Evolutionary conservation across 2,797 vertebrate species (phyloP).

Genomic region (Chlorospingus flavigularis): DNA sequence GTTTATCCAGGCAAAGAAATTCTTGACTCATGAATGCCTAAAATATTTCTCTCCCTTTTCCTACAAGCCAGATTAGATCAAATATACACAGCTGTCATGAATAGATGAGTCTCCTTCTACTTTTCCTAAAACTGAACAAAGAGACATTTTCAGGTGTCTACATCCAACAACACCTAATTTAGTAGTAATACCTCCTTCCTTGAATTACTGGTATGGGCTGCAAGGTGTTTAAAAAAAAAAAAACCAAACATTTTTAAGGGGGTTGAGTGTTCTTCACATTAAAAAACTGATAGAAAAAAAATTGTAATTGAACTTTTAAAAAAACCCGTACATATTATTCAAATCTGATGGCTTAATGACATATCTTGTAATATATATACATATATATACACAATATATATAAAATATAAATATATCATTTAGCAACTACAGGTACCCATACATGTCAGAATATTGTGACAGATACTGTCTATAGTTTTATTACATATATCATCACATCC

Average conservation of each 20-base stretch:
- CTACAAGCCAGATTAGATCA: background rate
- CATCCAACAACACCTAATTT: background rate
- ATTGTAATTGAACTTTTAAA: background rate
- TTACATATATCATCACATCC: background rate
- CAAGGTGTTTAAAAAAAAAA: background rate
- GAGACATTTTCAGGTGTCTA: background rate
- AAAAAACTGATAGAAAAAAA: background rate
- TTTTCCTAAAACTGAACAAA: background rate
- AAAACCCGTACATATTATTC: background rate
- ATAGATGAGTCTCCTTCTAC: background rate
- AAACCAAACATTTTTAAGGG: background rate
- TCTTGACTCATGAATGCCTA: background rate
- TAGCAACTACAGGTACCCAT: background rate
- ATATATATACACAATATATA: too few species aligned
- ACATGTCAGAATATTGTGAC: background rate
- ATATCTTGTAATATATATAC: background rate
- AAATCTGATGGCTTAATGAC: background rate
- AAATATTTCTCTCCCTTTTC: background rate
- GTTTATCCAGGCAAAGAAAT: background rate
- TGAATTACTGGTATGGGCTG: background rate
- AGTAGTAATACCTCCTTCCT: background rate
- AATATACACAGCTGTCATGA: background rate
- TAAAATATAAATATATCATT: background rate
- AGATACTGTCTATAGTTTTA: background rate
- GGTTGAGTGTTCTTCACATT: too few species aligned